Evolutionary conservation across 2,888 invertebrate genomes (phyloP), one percentile per base, ranked within the genome.

Genomic region (Agrotis segetum): DNA sequence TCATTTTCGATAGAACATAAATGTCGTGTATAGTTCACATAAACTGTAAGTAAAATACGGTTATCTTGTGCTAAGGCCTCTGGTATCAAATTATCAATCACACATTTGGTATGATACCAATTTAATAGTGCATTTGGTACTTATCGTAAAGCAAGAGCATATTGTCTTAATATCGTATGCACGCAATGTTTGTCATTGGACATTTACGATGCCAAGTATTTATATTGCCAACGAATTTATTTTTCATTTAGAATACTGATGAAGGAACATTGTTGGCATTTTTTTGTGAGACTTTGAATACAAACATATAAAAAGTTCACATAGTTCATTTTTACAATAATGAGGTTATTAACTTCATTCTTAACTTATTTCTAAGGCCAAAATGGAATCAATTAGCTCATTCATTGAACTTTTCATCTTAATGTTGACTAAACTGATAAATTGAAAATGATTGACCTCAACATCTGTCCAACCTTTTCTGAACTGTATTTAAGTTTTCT

Each of bases 181-280:
- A 60, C 29, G 34, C 44, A 70, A 55, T 77, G 59, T 70, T 70
- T 59, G 13, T n/a, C 29, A 44, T 40, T 46, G 16, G 71, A 77
- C 77, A n/a, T 70, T 73, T 77, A 77, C 73, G 59, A 73, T 24
- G 16, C 40, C 71, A 70, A 40, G 47, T 70, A 73, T 77, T 53
- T 77, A 49, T 59, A 59, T 73, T 53, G 13, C 47, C 19, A 44
- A 44, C 40, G 47, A 44, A 69, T 73, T 65, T 74, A 29, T 40
- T 70, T 44, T 77, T 77, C 29, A 69, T 70, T 55, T 77, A 55
- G 1, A 73, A 77, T 70, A 77, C 59, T 73, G 70, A 77, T 70
- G 29, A 21, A 70, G 52, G 21, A 16, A 9, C 73, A 58, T 69
- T 70, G 58, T 47, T n/a, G 4, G n/a, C 17, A 64, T 53, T 53